These are phyloP conservation scores for Caenorhabditis tropicalis DNA, from an alignment of 1,140 invertebrate species.

Conservation along the genomic window DNA sequence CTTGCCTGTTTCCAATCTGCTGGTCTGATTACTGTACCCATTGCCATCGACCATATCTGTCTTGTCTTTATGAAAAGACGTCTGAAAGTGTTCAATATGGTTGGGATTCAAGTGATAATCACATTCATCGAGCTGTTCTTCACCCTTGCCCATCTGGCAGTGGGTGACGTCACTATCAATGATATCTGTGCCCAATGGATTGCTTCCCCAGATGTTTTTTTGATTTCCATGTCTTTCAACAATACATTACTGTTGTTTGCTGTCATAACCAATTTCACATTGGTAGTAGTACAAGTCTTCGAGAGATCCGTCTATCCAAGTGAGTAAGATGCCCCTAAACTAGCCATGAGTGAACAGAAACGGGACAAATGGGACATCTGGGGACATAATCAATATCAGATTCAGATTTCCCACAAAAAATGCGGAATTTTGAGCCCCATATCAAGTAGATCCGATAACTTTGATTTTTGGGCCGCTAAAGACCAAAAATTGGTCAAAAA, in stretches of 20 bases:
- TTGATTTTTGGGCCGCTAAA: too few relatives aligned
- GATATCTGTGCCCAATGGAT: constrained; percentile 28
- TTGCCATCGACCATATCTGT: not conserved
- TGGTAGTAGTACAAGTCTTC: not conserved
- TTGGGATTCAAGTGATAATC: not conserved
- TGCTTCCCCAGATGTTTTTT: constrained; percentile 4
- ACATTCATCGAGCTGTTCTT: constrained; percentile 9
- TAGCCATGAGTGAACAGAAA: too few relatives aligned
- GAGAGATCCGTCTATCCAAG: not conserved
- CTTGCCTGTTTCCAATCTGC: not conserved
- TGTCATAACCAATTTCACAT: not conserved
- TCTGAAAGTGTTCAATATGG: constrained; percentile 27
- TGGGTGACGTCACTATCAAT: constrained; percentile 18
- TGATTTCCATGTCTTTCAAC: constrained; percentile 22
- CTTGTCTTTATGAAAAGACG: not conserved
- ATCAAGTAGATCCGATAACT: too few relatives aligned
- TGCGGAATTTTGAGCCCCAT: too few relatives aligned
- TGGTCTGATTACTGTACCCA: not conserved
- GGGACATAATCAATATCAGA: too few relatives aligned
- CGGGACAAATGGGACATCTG: too few relatives aligned
- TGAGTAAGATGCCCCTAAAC: too few relatives aligned
- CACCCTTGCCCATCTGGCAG: not conserved
- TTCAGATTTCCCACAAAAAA: too few relatives aligned
- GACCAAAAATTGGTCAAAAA: too few relatives aligned
- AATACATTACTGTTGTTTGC: constrained; percentile 23